Base-by-base conservation (phyloP, 1,140 invertebrate species). In the Drosophila pruinosa region DNA sequence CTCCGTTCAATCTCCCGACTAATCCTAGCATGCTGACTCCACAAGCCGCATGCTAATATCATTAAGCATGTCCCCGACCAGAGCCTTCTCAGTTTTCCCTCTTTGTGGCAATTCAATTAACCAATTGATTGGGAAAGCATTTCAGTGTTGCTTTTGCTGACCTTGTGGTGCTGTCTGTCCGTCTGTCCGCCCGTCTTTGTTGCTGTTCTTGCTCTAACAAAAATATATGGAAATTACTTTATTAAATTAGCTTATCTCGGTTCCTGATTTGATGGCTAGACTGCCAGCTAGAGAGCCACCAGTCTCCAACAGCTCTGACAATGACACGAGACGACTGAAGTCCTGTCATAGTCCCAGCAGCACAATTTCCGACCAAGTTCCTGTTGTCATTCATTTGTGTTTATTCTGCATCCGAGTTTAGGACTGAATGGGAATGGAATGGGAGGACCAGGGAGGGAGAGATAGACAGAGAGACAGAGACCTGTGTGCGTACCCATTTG, bases 191-290 rank as follows among this genome's bases (percentile, higher is more conserved):
- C 14, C 5, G 48, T 19, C 24, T 31, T 12, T 31, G 36, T 19
- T 36, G 59, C 15, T 54, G 28, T 39, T 61, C 12, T 52, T 41
- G 65, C 70, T 65, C 72, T 80, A 86, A 86, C 86, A 86, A 73
- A 86, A 86, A 85, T 85, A 77, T 86, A 85, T 85, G 81, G 80
- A 85, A 86, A 85, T 85, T 61, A 86, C 77, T 88, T 86, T 88
- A 86, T 86, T 88, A 88, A 86, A 86, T 86, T 88, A 86, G 67
- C 69, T 78, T 72, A 81, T 86, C 77, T 81, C 58, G 76, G 63
- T 76, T 74, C 61, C 80, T 74, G 76, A 76, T 69, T 82, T 65
- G 62, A 72, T 34, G 53, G 38, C 14, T 14, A 26, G 62, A n/a
- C 38, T 8, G 12, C 10, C 31, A 38, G 26, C 6, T 17, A 57